Conservation (phyloP, 2,797 vertebrate genomes). For the Valencia hispanica region DNA sequence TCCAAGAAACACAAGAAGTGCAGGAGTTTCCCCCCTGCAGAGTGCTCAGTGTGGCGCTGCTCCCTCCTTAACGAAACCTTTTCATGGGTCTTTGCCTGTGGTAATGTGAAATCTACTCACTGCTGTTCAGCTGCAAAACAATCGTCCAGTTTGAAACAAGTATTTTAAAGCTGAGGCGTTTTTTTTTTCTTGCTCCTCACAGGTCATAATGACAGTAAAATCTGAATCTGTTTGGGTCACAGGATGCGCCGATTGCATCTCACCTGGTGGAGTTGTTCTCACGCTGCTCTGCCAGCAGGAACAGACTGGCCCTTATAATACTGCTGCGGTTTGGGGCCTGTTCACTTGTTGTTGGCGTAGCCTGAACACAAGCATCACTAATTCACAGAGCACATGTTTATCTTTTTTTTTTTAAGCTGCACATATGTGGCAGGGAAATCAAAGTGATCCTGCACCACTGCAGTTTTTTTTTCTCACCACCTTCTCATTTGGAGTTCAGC, state of each 20-base stretch:
- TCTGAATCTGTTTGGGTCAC: slow-evolving; percentile 12
- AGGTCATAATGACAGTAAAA: slow-evolving; percentile 27
- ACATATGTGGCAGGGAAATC: slow-evolving; percentile 45
- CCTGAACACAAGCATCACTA: slow-evolving; percentile 63
- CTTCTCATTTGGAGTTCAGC: slow-evolving; percentile 9
- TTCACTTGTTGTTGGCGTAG: slow-evolving; percentile 66
- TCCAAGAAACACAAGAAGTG: slow-evolving; percentile 71
- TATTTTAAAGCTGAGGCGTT: slow-evolving; percentile 26
- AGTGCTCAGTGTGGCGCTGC: slow-evolving; percentile 60
- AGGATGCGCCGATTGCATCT: slow-evolving; percentile 30
- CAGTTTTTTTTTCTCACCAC: background rate
- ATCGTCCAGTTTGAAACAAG: slow-evolving; percentile 41
- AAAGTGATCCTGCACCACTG: slow-evolving; percentile 19
- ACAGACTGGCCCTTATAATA: slow-evolving; percentile 67
- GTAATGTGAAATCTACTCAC: slow-evolving; percentile 49
- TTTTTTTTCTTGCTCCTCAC: background rate
- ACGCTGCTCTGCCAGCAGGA: slow-evolving; percentile 52
- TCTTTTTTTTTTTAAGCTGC: slow-evolving; percentile 23
- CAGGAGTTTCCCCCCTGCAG: slow-evolving; percentile 64
- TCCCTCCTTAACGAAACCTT: slow-evolving; percentile 60
- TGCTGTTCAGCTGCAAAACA: slow-evolving; percentile 37
- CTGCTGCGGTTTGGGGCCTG: slow-evolving; percentile 77
- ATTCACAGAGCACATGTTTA: slow-evolving; percentile 59
- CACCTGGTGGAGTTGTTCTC: slow-evolving; percentile 60
- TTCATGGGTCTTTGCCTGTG: slow-evolving; percentile 63